phyloP scores from a whole-genome alignment of 2,888 invertebrate species.

The Neelides folsomi region DNA sequence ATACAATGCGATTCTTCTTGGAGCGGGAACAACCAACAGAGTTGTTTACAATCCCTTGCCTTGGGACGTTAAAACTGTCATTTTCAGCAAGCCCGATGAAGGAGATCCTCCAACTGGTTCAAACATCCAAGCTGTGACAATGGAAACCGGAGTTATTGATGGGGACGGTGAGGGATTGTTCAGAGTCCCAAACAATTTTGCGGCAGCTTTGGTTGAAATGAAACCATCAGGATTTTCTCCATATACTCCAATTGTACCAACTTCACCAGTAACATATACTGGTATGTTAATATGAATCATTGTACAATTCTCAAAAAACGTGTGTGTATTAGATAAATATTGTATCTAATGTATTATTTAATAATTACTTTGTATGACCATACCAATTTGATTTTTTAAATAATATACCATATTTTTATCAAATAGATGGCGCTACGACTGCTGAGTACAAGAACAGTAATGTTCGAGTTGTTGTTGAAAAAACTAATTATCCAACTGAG shows the following conservation, averaged over 20 bases:
- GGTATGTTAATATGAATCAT: no score
- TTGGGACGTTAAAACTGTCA: constrained; percentile 17
- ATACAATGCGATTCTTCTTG: constrained; percentile 12
- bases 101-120: constrained; percentile 10
- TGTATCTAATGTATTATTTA: no score
- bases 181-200: constrained; percentile 19
- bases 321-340: no score
- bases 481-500: constrained; percentile 14
- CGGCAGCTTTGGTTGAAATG: constrained; percentile 20
- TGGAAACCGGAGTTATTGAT: constrained; percentile 12
- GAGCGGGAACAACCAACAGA: constrained; percentile 5
- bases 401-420: constrained; percentile 34
- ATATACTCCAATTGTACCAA: constrained; percentile 11
- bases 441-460: constrained; percentile 10
- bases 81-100: constrained; percentile 17
- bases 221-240: constrained; percentile 13
- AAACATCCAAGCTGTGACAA: constrained; percentile 13
- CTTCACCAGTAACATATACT: constrained; percentile 10
- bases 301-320: no score
- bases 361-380: no score
- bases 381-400: background rate
- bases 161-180: constrained; percentile 16
- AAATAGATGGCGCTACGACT: constrained; percentile 34
- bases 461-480: constrained; percentile 13
- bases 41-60: constrained; percentile 20